Conservation (phyloP, 2,113 vertebrate species). For the Todiramphus chloris region DNA sequence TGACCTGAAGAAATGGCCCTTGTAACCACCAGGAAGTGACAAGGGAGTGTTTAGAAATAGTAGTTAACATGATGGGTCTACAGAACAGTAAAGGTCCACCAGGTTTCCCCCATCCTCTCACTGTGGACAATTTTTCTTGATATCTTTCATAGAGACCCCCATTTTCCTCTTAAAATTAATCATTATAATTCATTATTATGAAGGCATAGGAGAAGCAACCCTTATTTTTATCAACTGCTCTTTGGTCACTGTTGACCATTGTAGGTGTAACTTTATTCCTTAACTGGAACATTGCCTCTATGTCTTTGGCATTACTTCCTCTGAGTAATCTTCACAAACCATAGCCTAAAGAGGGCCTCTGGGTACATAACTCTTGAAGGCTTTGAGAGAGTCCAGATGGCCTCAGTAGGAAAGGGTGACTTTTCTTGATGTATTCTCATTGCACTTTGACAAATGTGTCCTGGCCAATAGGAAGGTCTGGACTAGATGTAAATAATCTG, state of each 20-base stretch:
- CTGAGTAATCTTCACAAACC: neutral
- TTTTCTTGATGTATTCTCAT: neutral
- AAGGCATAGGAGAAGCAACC: neutral
- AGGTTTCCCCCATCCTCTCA: neutral
- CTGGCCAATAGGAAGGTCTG: neutral
- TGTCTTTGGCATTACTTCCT: neutral
- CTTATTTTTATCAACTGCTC: neutral
- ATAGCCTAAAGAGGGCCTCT: neutral
- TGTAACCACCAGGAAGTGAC: neutral
- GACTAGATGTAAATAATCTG: slow-evolving; percentile 13
- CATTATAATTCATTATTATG: neutral
- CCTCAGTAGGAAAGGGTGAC: neutral
- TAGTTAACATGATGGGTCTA: neutral
- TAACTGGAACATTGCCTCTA: neutral
- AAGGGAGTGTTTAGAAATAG: neutral
- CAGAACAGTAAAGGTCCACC: neutral
- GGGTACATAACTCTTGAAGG: neutral
- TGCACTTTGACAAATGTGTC: neutral
- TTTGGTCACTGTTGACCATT: neutral
- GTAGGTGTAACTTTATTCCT: neutral
- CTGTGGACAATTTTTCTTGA: neutral
- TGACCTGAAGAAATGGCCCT: neutral
- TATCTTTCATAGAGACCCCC: neutral
- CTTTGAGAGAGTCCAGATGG: slow-evolving; percentile 44
- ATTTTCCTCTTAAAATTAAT: neutral